A percentile compares a stretch with the other conserved stretches of the same genome.
Evolutionary conservation across 2,797 vertebrate genomes (phyloP).

Genomic region (Gadopsis bispinosus): DNA sequence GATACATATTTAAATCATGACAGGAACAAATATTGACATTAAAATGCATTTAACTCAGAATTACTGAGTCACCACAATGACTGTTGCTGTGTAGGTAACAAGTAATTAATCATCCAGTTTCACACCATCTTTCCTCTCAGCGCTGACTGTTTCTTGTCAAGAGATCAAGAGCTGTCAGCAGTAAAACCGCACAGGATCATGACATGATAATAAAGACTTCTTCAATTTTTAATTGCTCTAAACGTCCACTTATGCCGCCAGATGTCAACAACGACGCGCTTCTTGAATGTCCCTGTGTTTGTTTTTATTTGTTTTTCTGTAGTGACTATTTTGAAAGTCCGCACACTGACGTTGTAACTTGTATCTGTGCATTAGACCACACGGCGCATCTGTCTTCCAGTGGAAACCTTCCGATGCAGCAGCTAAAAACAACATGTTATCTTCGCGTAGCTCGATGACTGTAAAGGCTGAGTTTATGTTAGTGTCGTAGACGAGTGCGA

Average conservation of each 20-base stretch:
- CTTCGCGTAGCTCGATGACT: neutral
- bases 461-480: neutral
- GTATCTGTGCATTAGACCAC: neutral
- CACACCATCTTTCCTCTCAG: conserved; percentile 5
- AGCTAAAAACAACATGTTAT: neutral
- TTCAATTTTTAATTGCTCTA: neutral
- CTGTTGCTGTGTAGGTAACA: neutral
- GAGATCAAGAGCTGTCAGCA: neutral
- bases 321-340: neutral
- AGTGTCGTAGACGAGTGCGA: neutral
- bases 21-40: neutral
- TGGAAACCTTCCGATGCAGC: neutral
- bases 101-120: conserved; percentile 2
- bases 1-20: neutral
- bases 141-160: neutral
- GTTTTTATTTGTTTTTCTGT: neutral
- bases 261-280: neutral
- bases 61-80: conserved; percentile 2
- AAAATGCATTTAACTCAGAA: neutral
- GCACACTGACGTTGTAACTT: neutral
- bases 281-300: neutral
- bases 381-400: neutral
- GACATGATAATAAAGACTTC: neutral
- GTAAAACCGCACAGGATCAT: neutral
- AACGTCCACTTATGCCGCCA: neutral